phyloP scores from a whole-genome alignment of 2,888 invertebrate genomes.

The Drosophila rubida region DNA sequence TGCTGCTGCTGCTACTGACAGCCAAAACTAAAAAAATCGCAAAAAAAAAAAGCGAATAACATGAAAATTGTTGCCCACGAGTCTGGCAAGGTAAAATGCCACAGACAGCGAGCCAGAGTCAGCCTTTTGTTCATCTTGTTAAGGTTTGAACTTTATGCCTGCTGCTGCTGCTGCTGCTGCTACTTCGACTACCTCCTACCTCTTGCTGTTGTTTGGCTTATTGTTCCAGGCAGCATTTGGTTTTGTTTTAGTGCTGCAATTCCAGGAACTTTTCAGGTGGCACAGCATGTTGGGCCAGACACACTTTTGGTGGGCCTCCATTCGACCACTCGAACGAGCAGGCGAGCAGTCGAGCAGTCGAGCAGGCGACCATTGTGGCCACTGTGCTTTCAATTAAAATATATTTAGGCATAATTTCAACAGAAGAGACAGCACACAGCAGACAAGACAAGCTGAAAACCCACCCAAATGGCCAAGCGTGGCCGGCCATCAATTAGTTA shows the following conservation, averaged over 20 bases:
- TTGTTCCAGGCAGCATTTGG: constrained; percentile 57
- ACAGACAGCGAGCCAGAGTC: constrained; percentile 22
- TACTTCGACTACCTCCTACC: no score
- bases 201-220: constrained; percentile 52
- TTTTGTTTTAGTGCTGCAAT: constrained; percentile 61
- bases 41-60: constrained; percentile 40
- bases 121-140: constrained; percentile 76
- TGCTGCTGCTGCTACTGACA: constrained; percentile 39
- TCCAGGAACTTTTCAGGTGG: constrained; percentile 81
- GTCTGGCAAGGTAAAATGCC: constrained; percentile 61
- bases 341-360: constrained; percentile 28
- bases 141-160: constrained; percentile 79
- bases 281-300: constrained; percentile 73
- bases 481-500: constrained; percentile 9
- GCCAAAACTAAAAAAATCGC: neutral
- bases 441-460: neutral
- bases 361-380: constrained; percentile 50
- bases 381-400: constrained; percentile 70
- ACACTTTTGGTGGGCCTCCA: constrained; percentile 73
- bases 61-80: constrained; percentile 82
- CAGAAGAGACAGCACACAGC: neutral
- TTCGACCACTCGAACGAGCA: constrained; percentile 20
- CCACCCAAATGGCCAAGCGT: constrained; percentile 3
- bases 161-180: constrained; percentile 34
- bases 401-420: constrained; percentile 64